A percentile compares a stretch with the other conserved stretches of the same genome.
Evolutionary conservation across 2,888 invertebrate genomes (phyloP).

Genomic region (Eucera pruinosa): DNA sequence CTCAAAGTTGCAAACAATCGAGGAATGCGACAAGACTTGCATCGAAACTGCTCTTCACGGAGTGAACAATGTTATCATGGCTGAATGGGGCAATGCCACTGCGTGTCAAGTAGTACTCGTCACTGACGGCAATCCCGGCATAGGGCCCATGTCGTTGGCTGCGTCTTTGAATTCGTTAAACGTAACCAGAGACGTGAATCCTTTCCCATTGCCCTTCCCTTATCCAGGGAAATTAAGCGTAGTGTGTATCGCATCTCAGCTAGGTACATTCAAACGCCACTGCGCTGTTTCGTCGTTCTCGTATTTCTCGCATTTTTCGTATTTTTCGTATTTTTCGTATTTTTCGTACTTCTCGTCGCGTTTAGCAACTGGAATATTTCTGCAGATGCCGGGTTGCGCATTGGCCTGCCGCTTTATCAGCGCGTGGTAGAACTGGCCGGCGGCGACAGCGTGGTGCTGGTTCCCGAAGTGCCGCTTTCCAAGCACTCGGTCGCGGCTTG

Average conservation of each 20-base stretch:
- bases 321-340: no score
- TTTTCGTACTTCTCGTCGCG: not conserved
- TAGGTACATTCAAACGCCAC: slow-evolving; percentile 86
- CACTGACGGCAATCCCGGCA: slow-evolving; percentile 91
- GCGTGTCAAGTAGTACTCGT: slow-evolving; percentile 92
- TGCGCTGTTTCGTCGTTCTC: no score
- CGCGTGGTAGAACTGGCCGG: slow-evolving; percentile 91
- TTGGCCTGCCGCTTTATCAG: slow-evolving; percentile 90
- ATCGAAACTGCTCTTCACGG: slow-evolving; percentile 92
- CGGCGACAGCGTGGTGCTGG: slow-evolving; percentile 87
- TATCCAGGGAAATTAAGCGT: slow-evolving; percentile 93
- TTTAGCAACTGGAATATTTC: slow-evolving; percentile 30
- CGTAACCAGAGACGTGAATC: slow-evolving; percentile 83
- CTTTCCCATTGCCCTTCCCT: slow-evolving; percentile 91
- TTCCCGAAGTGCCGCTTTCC: slow-evolving; percentile 86
- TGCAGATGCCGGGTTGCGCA: slow-evolving; percentile 80
- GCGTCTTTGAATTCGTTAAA: slow-evolving; percentile 85
- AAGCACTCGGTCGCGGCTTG: slow-evolving; percentile 82
- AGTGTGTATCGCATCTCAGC: slow-evolving; percentile 88
- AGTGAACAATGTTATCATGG: slow-evolving; percentile 91
- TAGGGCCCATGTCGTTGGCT: slow-evolving; percentile 88
- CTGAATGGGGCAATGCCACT: slow-evolving; percentile 96
- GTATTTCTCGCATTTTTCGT: no score
- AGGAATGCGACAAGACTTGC: slow-evolving; percentile 94
- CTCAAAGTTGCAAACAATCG: slow-evolving; percentile 90